These are phyloP conservation scores for Phocoena phocoena DNA, from an alignment of 2,113 vertebrate genomes.

Conservation along the genomic window DNA sequence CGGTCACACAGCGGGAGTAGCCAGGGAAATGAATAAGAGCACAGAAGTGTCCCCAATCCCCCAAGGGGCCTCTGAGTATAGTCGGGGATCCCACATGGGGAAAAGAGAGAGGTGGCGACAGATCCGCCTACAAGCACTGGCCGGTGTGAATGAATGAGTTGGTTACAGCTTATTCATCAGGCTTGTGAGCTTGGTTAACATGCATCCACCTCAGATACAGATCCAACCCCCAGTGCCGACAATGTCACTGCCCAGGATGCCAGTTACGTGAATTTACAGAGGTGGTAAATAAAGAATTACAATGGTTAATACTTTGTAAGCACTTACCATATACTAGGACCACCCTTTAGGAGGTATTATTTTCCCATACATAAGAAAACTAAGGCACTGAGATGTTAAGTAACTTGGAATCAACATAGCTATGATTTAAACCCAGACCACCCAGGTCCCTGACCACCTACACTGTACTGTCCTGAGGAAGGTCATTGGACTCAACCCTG, in stretches of 20 bases:
- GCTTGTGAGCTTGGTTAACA: background rate
- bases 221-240: accelerated
- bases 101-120: no score
- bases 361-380: background rate
- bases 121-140: accelerated
- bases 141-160: background rate
- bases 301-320: background rate
- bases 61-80: background rate
- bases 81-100: background rate
- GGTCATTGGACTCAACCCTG: background rate
- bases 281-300: background rate
- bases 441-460: accelerated
- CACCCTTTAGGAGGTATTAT: background rate
- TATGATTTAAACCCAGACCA: background rate
- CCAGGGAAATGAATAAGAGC: background rate
- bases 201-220: no score
- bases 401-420: background rate
- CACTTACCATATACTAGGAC: background rate
- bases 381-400: background rate
- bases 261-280: background rate
- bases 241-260: background rate
- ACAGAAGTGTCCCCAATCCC: background rate
- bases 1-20: background rate
- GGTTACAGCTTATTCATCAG: background rate
- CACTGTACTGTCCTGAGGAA: background rate